Evolutionary conservation across 2,888 invertebrate genomes (phyloP), one percentile per base, ranked within the genome.

Genomic region (Teinopalpus imperialis): DNA sequence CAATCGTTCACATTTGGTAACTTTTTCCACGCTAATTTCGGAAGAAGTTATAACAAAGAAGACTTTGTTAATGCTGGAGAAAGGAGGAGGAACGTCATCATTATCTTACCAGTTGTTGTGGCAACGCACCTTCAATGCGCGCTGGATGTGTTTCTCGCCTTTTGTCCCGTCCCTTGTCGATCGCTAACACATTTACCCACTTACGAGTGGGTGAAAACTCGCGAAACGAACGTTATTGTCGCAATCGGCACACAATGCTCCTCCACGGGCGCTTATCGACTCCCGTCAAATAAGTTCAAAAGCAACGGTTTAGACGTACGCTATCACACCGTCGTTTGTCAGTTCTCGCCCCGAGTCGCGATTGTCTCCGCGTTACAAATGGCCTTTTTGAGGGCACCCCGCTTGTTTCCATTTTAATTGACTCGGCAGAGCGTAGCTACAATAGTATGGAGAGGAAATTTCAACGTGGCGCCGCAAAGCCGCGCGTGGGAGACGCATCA

Each of bases 181-280:
- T 86, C 76, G 81, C 65, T 81, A 86, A 78, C 87, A 86, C 83
- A 86, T 86, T 86, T 80, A 87, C 87, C 85, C 70, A 86, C 81
- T 86, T 86, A 77, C 56, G 63, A 68, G 63, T 74, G 69, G 72
- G 74, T 83, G 86, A 85, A 87, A 87, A 88, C 85, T 86, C 83
- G 80, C 78, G 76, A 83, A 85, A 83, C 75, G 80, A 73, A 79
- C 69, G 34, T 62, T 65, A 77, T 85, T 87, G 85, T 85, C 43
- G 61, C 63, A 63, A 62, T 61, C 66, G 63, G 63, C 53, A 54
- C 55, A 78, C 74, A 75, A 72, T 70, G 48, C 23, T 57, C 66
- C 68, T 66, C 61, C 66, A 65, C 60, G 60, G 52, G 54, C 68
- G 81, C 82, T 86, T 88, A 87, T 87, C 85, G 82, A 82, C 65